A percentile compares a stretch with the other conserved stretches of the same genome.
These are phyloP conservation scores for Platycercus adscitus DNA, from an alignment of 2,113 vertebrate species.

Conservation along the genomic window DNA sequence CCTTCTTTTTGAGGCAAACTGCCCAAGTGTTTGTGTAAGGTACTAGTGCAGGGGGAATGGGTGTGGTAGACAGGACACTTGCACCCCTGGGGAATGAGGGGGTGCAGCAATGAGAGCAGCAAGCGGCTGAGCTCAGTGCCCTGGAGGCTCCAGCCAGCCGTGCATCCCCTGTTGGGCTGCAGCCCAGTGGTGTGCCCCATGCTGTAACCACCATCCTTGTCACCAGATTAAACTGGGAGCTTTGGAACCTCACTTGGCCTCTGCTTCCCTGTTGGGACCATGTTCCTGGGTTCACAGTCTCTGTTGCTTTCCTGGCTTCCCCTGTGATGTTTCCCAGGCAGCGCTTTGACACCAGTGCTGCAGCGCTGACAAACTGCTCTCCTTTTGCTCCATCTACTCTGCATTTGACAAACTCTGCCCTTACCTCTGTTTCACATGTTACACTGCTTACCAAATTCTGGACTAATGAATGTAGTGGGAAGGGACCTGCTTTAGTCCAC, in stretches of 20 bases:
- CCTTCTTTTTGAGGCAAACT: neutral
- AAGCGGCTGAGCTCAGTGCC: neutral
- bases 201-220: neutral
- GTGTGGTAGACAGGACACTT: neutral
- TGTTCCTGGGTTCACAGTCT: accelerated
- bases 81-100: neutral
- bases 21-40: neutral
- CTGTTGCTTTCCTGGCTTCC: neutral
- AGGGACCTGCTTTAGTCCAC: neutral
- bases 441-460: neutral
- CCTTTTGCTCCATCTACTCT: neutral
- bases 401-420: neutral
- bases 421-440: neutral
- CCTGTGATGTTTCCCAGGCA: neutral
- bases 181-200: too few species aligned
- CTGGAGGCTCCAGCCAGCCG: neutral
- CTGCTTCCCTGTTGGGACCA: neutral
- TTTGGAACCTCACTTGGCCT: neutral
- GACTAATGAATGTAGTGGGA: neutral
- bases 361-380: neutral
- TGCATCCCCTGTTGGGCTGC: neutral
- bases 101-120: neutral
- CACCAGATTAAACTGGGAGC: neutral
- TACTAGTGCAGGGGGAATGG: neutral
- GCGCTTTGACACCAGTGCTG: neutral